phyloP scores from a whole-genome alignment of 2,888 invertebrate genomes.

The Andrena minutula region DNA sequence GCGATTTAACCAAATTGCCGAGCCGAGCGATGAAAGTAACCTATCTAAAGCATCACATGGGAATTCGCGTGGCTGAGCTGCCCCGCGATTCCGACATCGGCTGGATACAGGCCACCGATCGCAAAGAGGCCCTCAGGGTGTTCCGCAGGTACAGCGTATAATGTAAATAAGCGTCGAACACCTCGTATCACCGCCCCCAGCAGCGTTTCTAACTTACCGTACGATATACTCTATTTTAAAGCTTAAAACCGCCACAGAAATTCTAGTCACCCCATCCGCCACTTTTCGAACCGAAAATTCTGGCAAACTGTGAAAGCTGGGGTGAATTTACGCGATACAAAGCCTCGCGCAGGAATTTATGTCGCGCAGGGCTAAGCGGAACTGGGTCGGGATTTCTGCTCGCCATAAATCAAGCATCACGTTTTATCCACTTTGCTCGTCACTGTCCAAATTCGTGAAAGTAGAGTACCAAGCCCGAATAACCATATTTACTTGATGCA shows the following conservation, averaged over 20 bases:
- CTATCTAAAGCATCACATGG: conserved; percentile 77
- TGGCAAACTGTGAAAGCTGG: too few relatives aligned
- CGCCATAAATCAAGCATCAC: conserved; percentile 2
- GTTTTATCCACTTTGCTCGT: conserved; percentile 14
- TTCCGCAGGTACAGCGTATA: conserved; percentile 66
- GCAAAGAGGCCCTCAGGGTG: conserved; percentile 62
- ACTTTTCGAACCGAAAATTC: too few relatives aligned
- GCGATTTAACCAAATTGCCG: conserved; percentile 78
- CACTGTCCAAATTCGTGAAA: background rate
- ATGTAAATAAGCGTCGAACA: too few relatives aligned
- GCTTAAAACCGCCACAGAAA: too few relatives aligned
- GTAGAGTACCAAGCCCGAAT: background rate
- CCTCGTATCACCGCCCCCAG: too few relatives aligned
- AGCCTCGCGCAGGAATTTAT: background rate
- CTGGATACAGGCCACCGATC: conserved; percentile 71
- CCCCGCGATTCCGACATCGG: conserved; percentile 78
- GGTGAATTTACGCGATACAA: background rate
- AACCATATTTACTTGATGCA: too few relatives aligned
- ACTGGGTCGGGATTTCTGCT: conserved; percentile 21
- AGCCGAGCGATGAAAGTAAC: conserved; percentile 55
- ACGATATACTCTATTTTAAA: too few relatives aligned
- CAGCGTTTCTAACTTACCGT: too few relatives aligned
- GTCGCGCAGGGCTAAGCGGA: background rate
- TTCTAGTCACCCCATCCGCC: too few relatives aligned
- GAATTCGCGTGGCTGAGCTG: conserved; percentile 68